phyloP scores from a whole-genome alignment of 2,797 vertebrate genomes.

The Florisuga fusca region DNA sequence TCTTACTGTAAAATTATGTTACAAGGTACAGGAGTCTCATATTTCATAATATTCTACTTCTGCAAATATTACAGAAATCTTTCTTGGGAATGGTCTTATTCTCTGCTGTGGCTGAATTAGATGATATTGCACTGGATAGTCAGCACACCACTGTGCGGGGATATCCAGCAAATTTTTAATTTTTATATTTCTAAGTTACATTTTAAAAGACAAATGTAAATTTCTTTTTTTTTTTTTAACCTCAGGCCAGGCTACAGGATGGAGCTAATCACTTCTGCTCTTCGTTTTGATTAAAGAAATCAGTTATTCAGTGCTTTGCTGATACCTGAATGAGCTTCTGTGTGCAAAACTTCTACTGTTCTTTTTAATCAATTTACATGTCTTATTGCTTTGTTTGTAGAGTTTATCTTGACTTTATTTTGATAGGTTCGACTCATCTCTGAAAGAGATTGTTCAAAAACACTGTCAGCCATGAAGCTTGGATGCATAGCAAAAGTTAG shows the following conservation, averaged over 20 bases:
- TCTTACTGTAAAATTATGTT: not conserved
- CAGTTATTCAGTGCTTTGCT: not conserved
- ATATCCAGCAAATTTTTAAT: not conserved
- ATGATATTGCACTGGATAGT: not conserved
- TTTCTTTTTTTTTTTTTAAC: not conserved
- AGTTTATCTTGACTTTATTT: not conserved
- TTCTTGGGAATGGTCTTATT: not conserved
- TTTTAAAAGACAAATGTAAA: not conserved
- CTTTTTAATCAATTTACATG: not conserved
- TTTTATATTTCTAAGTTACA: not conserved
- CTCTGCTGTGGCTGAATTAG: not conserved
- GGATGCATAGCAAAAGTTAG: constrained; percentile 76
- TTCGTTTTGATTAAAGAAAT: not conserved
- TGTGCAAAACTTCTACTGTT: not conserved
- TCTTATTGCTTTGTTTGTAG: not conserved
- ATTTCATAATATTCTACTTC: not conserved
- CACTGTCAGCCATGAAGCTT: constrained; percentile 76
- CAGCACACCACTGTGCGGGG: not conserved
- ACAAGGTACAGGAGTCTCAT: not conserved
- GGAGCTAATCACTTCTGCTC: not conserved
- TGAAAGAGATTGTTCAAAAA: constrained; percentile 78
- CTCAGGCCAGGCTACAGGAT: not conserved
- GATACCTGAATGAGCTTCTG: not conserved
- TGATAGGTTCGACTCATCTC: constrained; percentile 87
- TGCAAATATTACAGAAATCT: not conserved